Evolutionary conservation across 1,140 invertebrate genomes (phyloP), one percentile per base, ranked within the genome.

Genomic region (Drosophila saltans): DNA sequence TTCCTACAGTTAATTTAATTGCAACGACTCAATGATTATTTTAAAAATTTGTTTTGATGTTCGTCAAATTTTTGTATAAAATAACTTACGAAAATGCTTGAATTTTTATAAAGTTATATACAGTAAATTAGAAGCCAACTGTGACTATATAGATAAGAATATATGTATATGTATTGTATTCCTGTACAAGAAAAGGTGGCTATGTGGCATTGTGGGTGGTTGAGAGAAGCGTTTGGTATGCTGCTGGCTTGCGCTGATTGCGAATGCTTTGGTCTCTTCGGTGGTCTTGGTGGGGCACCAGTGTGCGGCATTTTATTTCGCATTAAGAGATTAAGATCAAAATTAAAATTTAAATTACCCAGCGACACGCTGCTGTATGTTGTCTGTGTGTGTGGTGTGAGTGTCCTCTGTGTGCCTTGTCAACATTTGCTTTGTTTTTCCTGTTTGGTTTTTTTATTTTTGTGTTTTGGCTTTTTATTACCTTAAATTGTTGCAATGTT

Each of bases 281-380:
- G 39, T n/a, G 28, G 62, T 67, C 70, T 40, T 67, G 73, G 67
- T 66, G 62, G 88, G 86, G 88, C 86, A 90, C 88, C 86, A 90
- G 86, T 90, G 86, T 88, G 80, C 86, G 83, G 80, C 88, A 90
- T 90, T 91, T 91, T 90, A 90, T 90, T 90, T 90, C 86, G 86
- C 86, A 90, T 90, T 90, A 90, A 90, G 88, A 90, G 86, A 90
- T 90, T 90, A 90, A 90, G 86, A 91, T 91, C 88, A 88, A 90
- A 91, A 90, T 90, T 90, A 90, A 90, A 90, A 90, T 90, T 90
- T 90, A 90, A 90, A 90, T 90, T 90, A 90, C 83, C 83, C 65
- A 66, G 83, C 84, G 80, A 80, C 84, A 80, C 80, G 80, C 72
- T 78, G 75, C 73, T 52, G 24, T 52, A 69, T 73, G 61, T 56